Evolutionary conservation across 2,888 invertebrate species (phyloP), one percentile per base, ranked within the genome.

Genomic region (Adelognathus sp.): DNA sequence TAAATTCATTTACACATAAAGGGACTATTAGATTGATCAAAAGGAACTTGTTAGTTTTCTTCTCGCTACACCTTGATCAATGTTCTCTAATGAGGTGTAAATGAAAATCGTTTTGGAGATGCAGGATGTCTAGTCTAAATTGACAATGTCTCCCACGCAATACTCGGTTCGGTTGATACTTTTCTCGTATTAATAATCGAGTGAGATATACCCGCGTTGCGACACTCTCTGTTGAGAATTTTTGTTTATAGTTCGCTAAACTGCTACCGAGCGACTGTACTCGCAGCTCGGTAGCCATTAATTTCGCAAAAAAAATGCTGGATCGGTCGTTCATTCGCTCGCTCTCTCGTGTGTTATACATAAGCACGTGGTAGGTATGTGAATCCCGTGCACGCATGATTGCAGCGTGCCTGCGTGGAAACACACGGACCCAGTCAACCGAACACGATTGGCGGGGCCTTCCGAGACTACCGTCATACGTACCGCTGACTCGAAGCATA

Each of bases 231-330:
- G 54, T 52, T 56, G 33, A 29, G 27, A 29, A 9, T 39, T 9
- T 54, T 44, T n/a, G 3, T 61, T 56, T 50, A 56, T 63, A 46
- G 33, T 69, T n/a, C 18, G 16, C 11, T 44, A 36, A 18, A 39
- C 50, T 44, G 46, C 39, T 16, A 31, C 41, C 44, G 56, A 67
- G 74, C 36, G 39, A 52, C 39, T 41, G 33, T 6, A 31, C 58
- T 27, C 27, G n/a, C n/a, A 50, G 60, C 58, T 66, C 50, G 63
- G 64, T 76, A 41, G 63, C 56, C 76, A 76, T 76, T 76, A 76
- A 70, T 70, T 70, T 21, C 46, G 24, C 70, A 70, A 70, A 63
- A 76, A 76, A 76, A 64, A n/a, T 76, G 56, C 70, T 69, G 33
- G 44, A 46, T 18, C 61, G 27, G 56, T 56, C 36, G 56, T 61